Conservation (phyloP, 2,888 invertebrate species). For the Luperina testacea region DNA sequence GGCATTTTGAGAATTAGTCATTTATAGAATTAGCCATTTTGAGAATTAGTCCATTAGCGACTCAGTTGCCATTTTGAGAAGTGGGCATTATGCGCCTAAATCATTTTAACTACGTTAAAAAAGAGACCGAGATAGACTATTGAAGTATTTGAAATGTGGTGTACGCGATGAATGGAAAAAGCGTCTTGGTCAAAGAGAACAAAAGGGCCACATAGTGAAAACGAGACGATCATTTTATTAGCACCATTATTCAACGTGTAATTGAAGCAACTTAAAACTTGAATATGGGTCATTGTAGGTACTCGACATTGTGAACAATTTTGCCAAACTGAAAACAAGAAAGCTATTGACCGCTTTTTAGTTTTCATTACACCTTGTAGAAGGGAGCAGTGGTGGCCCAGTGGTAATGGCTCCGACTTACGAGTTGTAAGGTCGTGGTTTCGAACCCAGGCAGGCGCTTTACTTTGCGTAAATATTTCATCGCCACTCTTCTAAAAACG, state of each 20-base stretch:
- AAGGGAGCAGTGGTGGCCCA: too few relatives aligned
- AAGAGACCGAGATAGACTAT: not conserved
- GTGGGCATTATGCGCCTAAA: too few relatives aligned
- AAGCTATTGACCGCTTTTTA: not conserved
- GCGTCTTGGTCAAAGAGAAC: not conserved
- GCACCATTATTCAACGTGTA: not conserved
- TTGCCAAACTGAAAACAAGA: not conserved
- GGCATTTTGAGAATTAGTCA: too few relatives aligned
- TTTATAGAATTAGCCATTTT: too few relatives aligned
- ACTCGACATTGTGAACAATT: not conserved
- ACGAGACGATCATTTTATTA: not conserved
- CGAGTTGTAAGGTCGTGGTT: too few relatives aligned
- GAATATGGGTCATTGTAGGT: not conserved
- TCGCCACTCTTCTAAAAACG: too few relatives aligned
- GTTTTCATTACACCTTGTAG: not conserved
- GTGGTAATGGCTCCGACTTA: too few relatives aligned
- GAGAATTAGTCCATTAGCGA: too few relatives aligned
- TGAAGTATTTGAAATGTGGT: not conserved
- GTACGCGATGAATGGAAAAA: not conserved
- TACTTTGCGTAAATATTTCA: too few relatives aligned
- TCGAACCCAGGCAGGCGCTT: too few relatives aligned
- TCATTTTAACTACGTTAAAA: not conserved
- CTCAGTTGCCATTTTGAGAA: too few relatives aligned
- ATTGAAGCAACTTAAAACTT: not conserved
- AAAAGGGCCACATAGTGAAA: not conserved